Evolutionary conservation across 2,888 invertebrate genomes (phyloP).

Genomic region (Cheilosia variabilis): DNA sequence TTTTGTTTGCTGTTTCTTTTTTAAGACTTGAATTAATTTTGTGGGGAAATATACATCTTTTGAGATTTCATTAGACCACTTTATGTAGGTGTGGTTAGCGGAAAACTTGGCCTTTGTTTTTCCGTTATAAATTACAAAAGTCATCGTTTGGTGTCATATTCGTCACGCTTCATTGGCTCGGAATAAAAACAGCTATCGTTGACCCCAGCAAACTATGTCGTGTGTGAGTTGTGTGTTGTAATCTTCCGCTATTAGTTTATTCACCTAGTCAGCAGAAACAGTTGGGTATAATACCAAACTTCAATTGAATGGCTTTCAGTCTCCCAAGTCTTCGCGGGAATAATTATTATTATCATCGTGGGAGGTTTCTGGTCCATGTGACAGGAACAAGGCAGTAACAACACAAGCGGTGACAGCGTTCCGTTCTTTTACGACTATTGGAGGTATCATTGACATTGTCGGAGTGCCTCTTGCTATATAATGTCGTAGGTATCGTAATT

Average conservation of each 20-base stretch:
- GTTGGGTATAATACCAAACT: background rate
- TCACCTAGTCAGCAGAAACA: constrained; percentile 6
- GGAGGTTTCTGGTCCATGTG: constrained; percentile 1
- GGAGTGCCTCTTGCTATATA: background rate
- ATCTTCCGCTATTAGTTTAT: constrained; percentile 12
- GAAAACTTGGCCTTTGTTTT: constrained; percentile 19
- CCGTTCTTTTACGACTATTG: constrained; percentile 1
- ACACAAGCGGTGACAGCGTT: background rate
- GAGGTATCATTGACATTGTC: constrained; percentile 4
- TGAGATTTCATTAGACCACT: constrained; percentile 9
- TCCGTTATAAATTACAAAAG: constrained; percentile 16
- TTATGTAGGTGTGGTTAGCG: constrained; percentile 4
- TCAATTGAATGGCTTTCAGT: constrained; percentile 13
- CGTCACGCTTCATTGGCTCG: constrained; percentile 28
- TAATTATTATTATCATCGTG: constrained; percentile 11
- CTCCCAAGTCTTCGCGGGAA: constrained; percentile 2
- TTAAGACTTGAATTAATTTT: background rate
- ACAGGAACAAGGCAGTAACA: constrained; percentile 37
- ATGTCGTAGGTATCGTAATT: background rate
- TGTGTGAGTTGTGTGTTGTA: background rate
- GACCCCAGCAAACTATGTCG: background rate
- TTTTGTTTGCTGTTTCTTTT: no score
- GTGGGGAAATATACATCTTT: constrained; percentile 1
- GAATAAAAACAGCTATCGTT: constrained; percentile 2
- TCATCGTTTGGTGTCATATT: constrained; percentile 29